A percentile compares a stretch with the other conserved stretches of the same genome.
phyloP scores from a whole-genome alignment of 1,140 invertebrate genomes.

The Macrocentrus cingulum region DNA sequence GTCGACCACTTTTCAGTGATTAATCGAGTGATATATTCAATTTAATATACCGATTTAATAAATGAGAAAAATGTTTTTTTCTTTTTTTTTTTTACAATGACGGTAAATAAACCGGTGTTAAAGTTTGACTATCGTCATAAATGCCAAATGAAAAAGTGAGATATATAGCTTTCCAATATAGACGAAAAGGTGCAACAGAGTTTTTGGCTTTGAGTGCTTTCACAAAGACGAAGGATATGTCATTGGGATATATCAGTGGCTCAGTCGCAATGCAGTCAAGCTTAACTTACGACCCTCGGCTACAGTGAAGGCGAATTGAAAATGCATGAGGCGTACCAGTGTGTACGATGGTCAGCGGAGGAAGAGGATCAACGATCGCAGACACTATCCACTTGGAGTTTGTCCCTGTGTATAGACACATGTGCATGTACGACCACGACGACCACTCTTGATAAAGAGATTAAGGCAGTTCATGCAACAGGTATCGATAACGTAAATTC shows the following conservation, averaged over 20 bases:
- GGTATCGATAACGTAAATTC: constrained; percentile 34
- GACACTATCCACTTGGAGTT: neutral
- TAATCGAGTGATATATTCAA: too few species aligned
- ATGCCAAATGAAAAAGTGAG: too few species aligned
- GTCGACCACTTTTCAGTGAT: too few species aligned
- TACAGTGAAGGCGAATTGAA: constrained; percentile 26
- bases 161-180: too few species aligned
- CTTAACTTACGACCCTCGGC: constrained; percentile 21
- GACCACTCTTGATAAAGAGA: constrained; percentile 33
- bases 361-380: too few species aligned
- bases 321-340: constrained; percentile 30
- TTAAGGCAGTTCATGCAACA: constrained; percentile 30
- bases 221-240: neutral
- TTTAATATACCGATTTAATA: too few species aligned
- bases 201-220: neutral
- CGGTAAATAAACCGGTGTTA: too few species aligned
- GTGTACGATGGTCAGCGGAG: neutral
- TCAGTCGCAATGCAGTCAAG: constrained; percentile 17
- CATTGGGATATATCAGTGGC: neutral
- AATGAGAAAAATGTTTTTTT: too few species aligned
- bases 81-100: too few species aligned
- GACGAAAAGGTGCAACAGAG: too few species aligned
- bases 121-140: too few species aligned
- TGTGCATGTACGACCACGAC: constrained; percentile 10
- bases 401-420: neutral